Evolutionary conservation across 2,113 vertebrate species (phyloP), one percentile per base, ranked within the genome.

Genomic region (Platysteira castanea): DNA sequence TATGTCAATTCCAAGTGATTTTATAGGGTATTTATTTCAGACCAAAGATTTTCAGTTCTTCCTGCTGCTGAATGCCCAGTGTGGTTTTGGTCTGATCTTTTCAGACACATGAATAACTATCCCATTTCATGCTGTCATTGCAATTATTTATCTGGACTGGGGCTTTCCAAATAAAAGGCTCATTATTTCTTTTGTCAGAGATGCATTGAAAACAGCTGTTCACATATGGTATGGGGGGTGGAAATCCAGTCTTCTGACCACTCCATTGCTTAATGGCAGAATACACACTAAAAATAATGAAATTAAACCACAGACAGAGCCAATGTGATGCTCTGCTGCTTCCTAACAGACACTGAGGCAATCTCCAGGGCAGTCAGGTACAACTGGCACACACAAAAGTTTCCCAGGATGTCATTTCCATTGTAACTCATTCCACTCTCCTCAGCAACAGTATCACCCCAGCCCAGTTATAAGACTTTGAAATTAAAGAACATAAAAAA

Each of bases 81-180:
- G 83, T 78, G 69, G 57, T 74, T 95, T 81, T 71, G 76, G 90
- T 42, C 39, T 96, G 90, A 93, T 97, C 92, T 89, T 90, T 89
- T 71, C 92, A 96, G 93, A 84, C 93, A 78, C 92, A 87, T 89
- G 90, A 96, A 92, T 95, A 97, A 91, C 88, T 64, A 84, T 84
- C 90, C 90, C 80, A 68, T 96, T 96, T 93, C 95, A 94, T 95
- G 95, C 95, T 96, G 95, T 93, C 95, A 94, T 23, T 86, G 95
- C 96, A 80, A 96, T 92, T 96, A 95, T 92, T 94, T 96, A 90
- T 93, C 95, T 74, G 71, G 42, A 37, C 78, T 30, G 60, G 83
- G 86, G 65, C 83, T 84, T 93, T 93, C 76, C 95, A 90, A 92
- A 93, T 42, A 92, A 87, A 95, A 93, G 92, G 68, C 64, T 94